Evolutionary conservation across 2,113 vertebrate genomes (phyloP), one percentile per base, ranked within the genome.

Genomic region (Coturnix japonica): DNA sequence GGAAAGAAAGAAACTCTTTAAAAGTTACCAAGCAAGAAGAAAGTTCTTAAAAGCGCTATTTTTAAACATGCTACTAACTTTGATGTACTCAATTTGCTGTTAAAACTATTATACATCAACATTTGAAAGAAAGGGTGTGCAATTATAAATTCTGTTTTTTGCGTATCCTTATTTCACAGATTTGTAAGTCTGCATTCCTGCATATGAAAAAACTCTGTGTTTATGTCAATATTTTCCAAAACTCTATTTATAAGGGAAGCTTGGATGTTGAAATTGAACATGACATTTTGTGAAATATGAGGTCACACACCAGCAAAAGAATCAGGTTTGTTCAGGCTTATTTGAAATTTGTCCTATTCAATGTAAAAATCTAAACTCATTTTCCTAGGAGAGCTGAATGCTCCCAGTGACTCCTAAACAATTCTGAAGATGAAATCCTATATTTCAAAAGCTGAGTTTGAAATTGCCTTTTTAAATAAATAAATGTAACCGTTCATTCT

Each of bases 291-390:
- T 87, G 86, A 79, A 69, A 70, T 78, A 54, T 7, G 9, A 30
- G 22, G 14, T 75, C 23, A 44, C n/a, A 35, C 30, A 9, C 77
- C 70, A 90, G 31, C 12, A 51, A 72, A 88, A 64, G 57, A 74
- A 39, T 25, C 44, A 54, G 5, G 10, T 72, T 91, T 90, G 15
- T 41, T 90, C 28, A 47, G 51, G 17, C 49, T 79, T 90, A 19
- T 44, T 84, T 82, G 51, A 94, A 91, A 70, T 92, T 79, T 87
- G 63, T 39, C 49, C 75, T 31, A 47, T 59, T 90, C 39, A 54
- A 11, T 87, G 85, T 90, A 91, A 95, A 95, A 96, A 96, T 67
- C 70, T 85, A 93, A 95, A 85, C 28, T 49, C 9, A 51, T 23
- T 89, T 23, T 87, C 74, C 35, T 70, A 83, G 71, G 85, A 64